Base-by-base conservation (phyloP, 1,140 invertebrate species). In the Atta texana region DNA sequence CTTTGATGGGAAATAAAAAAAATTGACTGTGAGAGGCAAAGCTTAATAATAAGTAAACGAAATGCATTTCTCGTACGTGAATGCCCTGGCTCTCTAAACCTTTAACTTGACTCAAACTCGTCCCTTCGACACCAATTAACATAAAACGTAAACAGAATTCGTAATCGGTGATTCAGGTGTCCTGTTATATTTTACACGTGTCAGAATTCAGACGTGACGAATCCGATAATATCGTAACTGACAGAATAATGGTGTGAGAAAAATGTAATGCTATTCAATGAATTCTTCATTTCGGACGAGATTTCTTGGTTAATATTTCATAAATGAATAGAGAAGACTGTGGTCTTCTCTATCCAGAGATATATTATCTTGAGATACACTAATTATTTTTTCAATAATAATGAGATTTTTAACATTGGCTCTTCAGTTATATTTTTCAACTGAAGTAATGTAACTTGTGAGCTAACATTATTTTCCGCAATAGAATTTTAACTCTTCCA, bases 111-210 rank as follows among this genome's bases (percentile, higher is more conserved):
- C 18, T 51, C 8, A 61, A 81, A 72, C 66, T 55, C 28, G 76
- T 82, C 77, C 74, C 44, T 64, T 72, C 66, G 55, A 57, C 57
- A 61, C 24, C 7, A 14, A 90, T 90, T 74, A 90, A 51, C 87
- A 69, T 69, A 75, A 64, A 63, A 28, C 74, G 82, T 86, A 74
- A 69, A 76, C 64, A 24, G 87, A 86, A 90, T 90, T 57, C 28
- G n/a, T 84, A 88, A 24, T 49, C 72, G 44, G 49, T 51, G n/a
- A 86, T 84, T 72, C 84, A 69, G 14, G 14, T 61, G 61, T 88
- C 87, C 90, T 91, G 89, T 91, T 88, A 49, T 82, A 64, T 72
- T n/a, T 74, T 59, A 76, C 72, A 44, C 18, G 34, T 28, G 82
- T 77, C 71, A 75, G 77, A 68, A 90, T 90, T 86, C 82, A 51